Evolutionary conservation across 2,113 vertebrate genomes (phyloP).

Genomic region (Candoia aspera): DNA sequence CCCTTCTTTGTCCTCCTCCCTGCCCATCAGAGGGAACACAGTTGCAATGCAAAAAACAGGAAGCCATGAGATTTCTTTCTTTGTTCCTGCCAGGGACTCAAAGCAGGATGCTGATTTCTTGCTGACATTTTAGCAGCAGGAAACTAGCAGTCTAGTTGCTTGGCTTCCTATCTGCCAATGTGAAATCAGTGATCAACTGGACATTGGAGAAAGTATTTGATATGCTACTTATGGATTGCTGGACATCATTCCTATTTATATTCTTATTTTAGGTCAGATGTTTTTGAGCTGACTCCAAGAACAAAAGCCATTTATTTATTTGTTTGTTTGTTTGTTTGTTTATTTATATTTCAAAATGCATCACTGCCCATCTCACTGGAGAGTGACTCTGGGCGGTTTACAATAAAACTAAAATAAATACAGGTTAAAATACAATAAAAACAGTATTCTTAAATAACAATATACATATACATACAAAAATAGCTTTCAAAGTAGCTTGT

Average conservation of each 20-base stretch:
- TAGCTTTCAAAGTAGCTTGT: neutral
- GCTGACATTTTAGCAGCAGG: neutral
- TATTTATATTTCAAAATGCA: too few relatives aligned
- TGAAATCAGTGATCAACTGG: neutral
- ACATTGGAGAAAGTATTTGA: neutral
- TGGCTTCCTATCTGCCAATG: neutral
- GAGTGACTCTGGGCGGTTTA: too few relatives aligned
- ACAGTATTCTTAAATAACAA: too few relatives aligned
- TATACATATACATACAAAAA: too few relatives aligned
- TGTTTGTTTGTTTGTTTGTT: too few relatives aligned
- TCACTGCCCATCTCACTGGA: too few relatives aligned
- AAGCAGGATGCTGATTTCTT: neutral
- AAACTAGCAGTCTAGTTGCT: neutral
- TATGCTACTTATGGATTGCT: neutral
- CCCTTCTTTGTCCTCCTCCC: neutral
- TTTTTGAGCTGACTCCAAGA: neutral
- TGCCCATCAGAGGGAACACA: neutral
- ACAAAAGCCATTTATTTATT: neutral
- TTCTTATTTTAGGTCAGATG: neutral
- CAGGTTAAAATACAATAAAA: too few relatives aligned
- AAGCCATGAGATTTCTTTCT: neutral
- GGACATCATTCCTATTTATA: neutral
- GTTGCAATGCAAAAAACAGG: neutral
- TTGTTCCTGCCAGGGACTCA: neutral
- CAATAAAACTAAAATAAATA: too few relatives aligned